Percentiles rank a stretch among this genome's conserved stretches.
phyloP scores from a whole-genome alignment of 2,888 invertebrate species.

The Coenonympha glycerion region DNA sequence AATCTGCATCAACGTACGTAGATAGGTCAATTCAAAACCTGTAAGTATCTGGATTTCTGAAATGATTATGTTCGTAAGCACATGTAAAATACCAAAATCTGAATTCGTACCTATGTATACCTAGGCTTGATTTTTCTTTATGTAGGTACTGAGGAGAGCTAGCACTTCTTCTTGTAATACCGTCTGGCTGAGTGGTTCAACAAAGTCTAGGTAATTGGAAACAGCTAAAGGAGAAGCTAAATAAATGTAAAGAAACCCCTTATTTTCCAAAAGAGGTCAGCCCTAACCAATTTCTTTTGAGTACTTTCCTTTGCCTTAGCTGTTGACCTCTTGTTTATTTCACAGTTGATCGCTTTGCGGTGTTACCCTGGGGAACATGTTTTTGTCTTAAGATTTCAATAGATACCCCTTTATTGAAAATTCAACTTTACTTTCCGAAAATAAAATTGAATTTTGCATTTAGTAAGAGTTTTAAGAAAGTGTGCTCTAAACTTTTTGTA shows the following conservation, averaged over 20 bases:
- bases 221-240: not conserved
- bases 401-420: not conserved
- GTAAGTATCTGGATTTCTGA: too few species aligned
- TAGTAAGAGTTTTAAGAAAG: not conserved
- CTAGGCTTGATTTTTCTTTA: too few species aligned
- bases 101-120: too few species aligned
- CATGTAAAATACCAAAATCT: too few species aligned
- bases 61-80: too few species aligned
- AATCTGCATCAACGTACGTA: too few species aligned
- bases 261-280: not conserved
- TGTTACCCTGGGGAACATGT: slow-evolving; percentile 16
- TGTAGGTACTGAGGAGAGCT: too few species aligned
- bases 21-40: too few species aligned
- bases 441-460: not conserved
- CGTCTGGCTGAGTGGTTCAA: too few species aligned
- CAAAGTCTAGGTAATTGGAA: too few species aligned
- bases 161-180: too few species aligned
- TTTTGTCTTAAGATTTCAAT: not conserved
- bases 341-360: slow-evolving; percentile 26
- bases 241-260: not conserved
- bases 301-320: slow-evolving; percentile 15
- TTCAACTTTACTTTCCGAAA: not conserved
- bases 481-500: not conserved
- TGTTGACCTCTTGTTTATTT: slow-evolving; percentile 29
- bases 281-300: not conserved